Evolutionary conservation across 2,113 vertebrate genomes (phyloP), one percentile per base, ranked within the genome.

Genomic region (Edolisoma coerulescens): DNA sequence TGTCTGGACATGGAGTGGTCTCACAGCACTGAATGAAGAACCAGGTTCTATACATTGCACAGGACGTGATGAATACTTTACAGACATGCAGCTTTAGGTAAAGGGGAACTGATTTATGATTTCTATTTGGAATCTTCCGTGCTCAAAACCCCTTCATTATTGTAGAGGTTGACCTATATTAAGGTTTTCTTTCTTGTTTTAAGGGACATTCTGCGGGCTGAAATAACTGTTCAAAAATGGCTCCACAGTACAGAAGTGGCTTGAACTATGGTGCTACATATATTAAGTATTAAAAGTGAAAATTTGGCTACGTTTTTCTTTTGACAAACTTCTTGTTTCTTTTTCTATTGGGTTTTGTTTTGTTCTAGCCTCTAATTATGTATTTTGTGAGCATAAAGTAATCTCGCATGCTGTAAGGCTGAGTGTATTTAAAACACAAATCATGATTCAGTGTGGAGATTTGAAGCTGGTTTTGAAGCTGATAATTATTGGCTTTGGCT

Each of bases 401-500:
- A 90, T 87, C 64, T 92, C 1, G 0, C 60, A 60, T 18, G 17
- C 64, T 93, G 22, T 41, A 95, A 89, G 49, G 30, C 41, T 0
- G 0, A 79, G 19, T 11, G 54, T 60, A 42, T 71, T 97, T 91
- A 88, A 93, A 95, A 90, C 83, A 90, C 73, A 91, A 93, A 90
- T 86, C 67, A 71, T 81, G 68, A 92, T 87, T 93, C 83, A 57
- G 57, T 8, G 32, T 47, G 69, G 60, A 90, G 76, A 89, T 87
- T 60, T 65, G 41, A 84, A 90, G 69, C 37, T 79, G 70, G 53
- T 95, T 81, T 64, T 57, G 59, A 68, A 92, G 63, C 22, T 84
- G 85, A 81, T 81, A 90, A 89, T 94, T 94, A 94, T 39, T 87
- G 80, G 60, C 53, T 92, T 94, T 89, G 85, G 57, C 77, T 96